Conservation (phyloP, 1,140 invertebrate species). For the Antheraea mylitta region DNA sequence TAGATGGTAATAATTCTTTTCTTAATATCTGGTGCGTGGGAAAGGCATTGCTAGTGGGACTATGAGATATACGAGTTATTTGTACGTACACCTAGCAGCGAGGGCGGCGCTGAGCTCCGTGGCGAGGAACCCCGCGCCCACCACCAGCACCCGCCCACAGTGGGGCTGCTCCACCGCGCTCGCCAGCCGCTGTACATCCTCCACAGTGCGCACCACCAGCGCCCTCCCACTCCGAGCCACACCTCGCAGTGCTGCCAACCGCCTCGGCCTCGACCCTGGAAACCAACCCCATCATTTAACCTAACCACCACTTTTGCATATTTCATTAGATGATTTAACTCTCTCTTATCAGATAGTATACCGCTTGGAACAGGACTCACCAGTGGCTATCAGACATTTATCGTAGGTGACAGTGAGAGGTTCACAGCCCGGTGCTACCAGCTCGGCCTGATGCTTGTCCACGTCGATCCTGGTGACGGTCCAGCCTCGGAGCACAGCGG, state of each 20-base stretch:
- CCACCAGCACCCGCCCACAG: no score
- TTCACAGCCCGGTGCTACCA: slow-evolving; percentile 34
- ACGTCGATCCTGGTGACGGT: slow-evolving; percentile 18
- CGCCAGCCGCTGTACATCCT: slow-evolving; percentile 32
- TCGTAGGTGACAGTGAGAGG: slow-evolving; percentile 11
- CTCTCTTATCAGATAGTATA: no score
- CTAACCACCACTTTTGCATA: no score
- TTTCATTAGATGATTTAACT: no score
- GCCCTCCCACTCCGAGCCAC: slow-evolving; percentile 18
- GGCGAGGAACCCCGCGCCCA: slow-evolving; percentile 43
- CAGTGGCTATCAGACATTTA: slow-evolving; percentile 29
- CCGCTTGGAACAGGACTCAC: background rate
- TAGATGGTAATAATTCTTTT: no score
- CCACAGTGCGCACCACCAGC: slow-evolving; percentile 26
- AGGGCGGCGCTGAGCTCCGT: slow-evolving; percentile 53
- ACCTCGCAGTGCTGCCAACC: slow-evolving; percentile 27
- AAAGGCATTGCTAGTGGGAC: no score
- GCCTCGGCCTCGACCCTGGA: slow-evolving; percentile 25
- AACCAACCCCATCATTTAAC: background rate
- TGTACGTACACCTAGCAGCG: slow-evolving; percentile 23
- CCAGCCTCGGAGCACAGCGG: slow-evolving; percentile 33
- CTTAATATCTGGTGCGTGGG: no score
- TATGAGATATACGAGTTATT: background rate
- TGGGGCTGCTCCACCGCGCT: slow-evolving; percentile 20
- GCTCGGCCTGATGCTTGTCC: slow-evolving; percentile 36